Evolutionary conservation across 2,888 invertebrate genomes (phyloP).

Genomic region (Amphiduros pacificus): DNA sequence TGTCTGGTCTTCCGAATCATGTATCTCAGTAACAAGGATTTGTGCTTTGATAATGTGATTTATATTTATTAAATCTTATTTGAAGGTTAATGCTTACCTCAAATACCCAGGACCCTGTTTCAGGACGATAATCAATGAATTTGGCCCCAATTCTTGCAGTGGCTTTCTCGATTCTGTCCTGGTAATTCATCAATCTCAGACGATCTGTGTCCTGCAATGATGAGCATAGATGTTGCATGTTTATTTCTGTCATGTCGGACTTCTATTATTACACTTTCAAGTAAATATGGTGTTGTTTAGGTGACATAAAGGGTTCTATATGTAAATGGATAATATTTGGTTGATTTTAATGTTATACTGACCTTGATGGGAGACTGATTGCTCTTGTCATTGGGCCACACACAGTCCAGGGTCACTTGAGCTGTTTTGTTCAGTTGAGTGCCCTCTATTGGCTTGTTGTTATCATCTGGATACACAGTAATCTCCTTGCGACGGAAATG

Average conservation of each 20-base stretch:
- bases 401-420: conserved; percentile 84
- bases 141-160: conserved; percentile 85
- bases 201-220: conserved; percentile 67
- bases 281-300: not conserved
- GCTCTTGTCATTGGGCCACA: conserved; percentile 90
- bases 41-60: not conserved
- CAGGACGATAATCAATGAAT: conserved; percentile 92
- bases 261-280: not conserved
- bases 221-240: not conserved
- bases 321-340: too few relatives aligned
- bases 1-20: too few relatives aligned
- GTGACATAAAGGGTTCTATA: too few relatives aligned
- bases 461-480: conserved; percentile 87
- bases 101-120: conserved; percentile 97
- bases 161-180: conserved; percentile 79
- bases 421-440: conserved; percentile 85
- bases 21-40: too few relatives aligned
- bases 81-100: conserved; percentile 64
- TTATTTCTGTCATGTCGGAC: too few relatives aligned
- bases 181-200: conserved; percentile 79
- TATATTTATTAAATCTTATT: not conserved
- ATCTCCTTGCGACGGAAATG: conserved; percentile 93
- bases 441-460: conserved; percentile 86
- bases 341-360: too few relatives aligned
- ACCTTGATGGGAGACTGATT: conserved; percentile 74